Evolutionary conservation across 2,888 invertebrate genomes (phyloP), one percentile per base, ranked within the genome.

Genomic region (Mimas tiliae): DNA sequence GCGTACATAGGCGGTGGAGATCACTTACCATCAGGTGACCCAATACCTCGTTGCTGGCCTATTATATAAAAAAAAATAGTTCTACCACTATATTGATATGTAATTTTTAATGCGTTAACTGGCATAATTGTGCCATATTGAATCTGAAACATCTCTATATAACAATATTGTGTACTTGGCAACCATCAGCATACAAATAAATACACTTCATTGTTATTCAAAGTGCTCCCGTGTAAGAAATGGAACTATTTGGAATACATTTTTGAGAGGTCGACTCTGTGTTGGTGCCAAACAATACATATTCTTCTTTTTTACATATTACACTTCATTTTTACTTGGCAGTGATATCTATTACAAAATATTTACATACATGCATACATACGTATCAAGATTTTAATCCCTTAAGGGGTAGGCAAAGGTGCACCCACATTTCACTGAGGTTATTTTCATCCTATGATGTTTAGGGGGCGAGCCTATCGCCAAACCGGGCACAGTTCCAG

Each of bases 131-230:
- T 19, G 42, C 38, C 8, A 34, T 9, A 19, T 19, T 16, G 38
- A 19, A 58, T 33, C 14, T 7, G 33, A n/a, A 53, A 33, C 14
- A 14, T 14, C 53, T 53, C 1, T 14, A 27, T 34, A n/a, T 55
- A 58, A 42, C 42, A 58, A 12, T 19, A 14, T 33, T 52, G n/a
- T 16, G 53, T 53, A 34, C 58, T 58, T 58, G 58, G 58, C 58
- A 58, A 58, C 58, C 55, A 19, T 50, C 52, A 19, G 19, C 42
- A 19, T 19, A 42, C 38, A 58, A 38, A 58, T 58, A 38, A 38
- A n/a, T 55, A 7, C 4, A 55, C 55, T 38, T 21, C 58, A 58
- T 58, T 58, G 58, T 58, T 58, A 58, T 58, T 58, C 58, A 58
- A 58, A 58, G 52, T 33, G 52, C 14, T 58, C 19, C 42, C 38